These are phyloP conservation scores for Leptocoma aspasia DNA, from an alignment of 2,113 vertebrate genomes.

Conservation along the genomic window DNA sequence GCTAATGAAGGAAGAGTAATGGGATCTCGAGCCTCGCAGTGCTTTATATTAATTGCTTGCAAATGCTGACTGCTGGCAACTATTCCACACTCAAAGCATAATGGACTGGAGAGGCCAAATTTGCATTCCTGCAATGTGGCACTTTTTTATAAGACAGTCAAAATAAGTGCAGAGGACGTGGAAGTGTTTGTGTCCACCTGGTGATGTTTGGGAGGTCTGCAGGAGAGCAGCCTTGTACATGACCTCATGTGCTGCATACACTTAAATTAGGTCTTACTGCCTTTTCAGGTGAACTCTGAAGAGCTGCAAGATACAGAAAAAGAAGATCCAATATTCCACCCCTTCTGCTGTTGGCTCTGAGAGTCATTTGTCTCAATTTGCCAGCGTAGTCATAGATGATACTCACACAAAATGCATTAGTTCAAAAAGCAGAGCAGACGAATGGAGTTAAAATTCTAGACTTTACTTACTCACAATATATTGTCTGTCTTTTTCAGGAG, in stretches of 20 bases:
- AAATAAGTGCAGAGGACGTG: neutral
- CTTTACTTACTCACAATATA: neutral
- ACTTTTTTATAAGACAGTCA: neutral
- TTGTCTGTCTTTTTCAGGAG: neutral
- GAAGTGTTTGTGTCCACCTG: neutral
- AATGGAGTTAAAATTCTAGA: conserved; percentile 17
- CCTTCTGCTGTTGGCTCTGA: neutral
- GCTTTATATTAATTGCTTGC: conserved; percentile 48
- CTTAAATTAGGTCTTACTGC: neutral
- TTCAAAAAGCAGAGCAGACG: neutral
- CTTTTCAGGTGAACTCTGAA: neutral
- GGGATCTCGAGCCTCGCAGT: neutral
- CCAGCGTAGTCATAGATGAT: neutral
- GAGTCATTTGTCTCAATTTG: conserved; percentile 17
- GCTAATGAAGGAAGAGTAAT: conserved; percentile 47
- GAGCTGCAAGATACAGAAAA: neutral
- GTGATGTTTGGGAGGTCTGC: neutral
- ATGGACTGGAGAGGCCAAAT: conserved; percentile 25
- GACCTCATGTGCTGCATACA: neutral
- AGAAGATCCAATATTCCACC: neutral
- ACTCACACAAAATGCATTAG: neutral
- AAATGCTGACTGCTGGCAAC: conserved; percentile 52
- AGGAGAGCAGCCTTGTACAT: neutral
- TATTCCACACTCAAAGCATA: neutral
- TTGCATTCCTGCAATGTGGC: neutral